Base-by-base conservation (phyloP, 2,888 invertebrate species). In the Ecdyonurus torrentis region DNA sequence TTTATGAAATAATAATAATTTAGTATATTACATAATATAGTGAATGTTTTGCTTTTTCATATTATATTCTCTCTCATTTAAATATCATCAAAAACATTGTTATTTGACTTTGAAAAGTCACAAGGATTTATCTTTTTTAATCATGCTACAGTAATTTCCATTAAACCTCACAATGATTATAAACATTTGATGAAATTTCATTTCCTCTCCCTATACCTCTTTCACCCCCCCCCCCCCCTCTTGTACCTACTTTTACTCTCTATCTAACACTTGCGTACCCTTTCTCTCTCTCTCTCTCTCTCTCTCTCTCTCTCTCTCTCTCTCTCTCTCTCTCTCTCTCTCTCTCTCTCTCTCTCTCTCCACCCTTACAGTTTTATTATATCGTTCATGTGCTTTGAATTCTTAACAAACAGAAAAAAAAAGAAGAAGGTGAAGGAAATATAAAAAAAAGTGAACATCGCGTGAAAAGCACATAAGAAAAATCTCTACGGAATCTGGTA, bases 401-500 rank as follows among this genome's bases (percentile, higher is more conserved):
- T 55, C 55, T 55, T 55, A 55, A 55, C 55, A 55, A 55, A n/a
- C 19, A 55, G 19, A 37, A 15, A 37, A 37, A 37, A 37, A 37
- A 37, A 37, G 37, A 37, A 37, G 37, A 37, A 37, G 15, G 15
- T 37, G 37, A 37, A 15, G 15, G 37, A 37, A 15, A 37, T 5
- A 37, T 5, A 37, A 15, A 22, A 7, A 55, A n/a, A n/a, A 7
- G n/a, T 5, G n/a, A n/a, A 22, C 15, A 55, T 5, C 10, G n/a
- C 5, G 55, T 10, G 55, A 55, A 55, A 55, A 55, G 55, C 55
- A 20, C 55, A 55, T n/a, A 20, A 55, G n/a, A 55, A 55, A 55
- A 55, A 55, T 55, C 55, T 55, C 55, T 55, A 55, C 55, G 55
- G 55, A 55, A 55, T 55, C 55, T 55, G 55, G 55, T 55, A 10